Conservation (phyloP, 2,797 vertebrate genomes). For the Spinibarbus caldwelli region DNA sequence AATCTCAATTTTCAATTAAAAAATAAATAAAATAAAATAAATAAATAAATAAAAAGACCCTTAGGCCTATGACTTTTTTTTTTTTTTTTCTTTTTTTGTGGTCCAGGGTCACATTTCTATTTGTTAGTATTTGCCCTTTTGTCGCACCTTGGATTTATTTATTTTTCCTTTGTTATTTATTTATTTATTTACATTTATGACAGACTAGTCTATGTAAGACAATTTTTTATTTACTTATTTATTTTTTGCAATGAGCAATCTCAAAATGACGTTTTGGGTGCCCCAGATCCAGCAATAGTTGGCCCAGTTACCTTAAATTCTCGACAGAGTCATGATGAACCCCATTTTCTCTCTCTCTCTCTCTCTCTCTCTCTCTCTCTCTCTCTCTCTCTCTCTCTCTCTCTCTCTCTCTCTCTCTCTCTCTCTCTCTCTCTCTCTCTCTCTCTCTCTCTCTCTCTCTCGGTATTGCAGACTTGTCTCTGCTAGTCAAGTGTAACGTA, state of each 20-base stretch:
- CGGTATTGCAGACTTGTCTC: neutral
- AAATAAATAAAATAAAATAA: too few species aligned
- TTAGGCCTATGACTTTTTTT: too few species aligned
- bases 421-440: neutral
- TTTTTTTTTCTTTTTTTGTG: too few species aligned
- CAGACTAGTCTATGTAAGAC: neutral
- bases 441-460: neutral
- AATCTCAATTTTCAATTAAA: too few species aligned
- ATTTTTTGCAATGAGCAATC: neutral
- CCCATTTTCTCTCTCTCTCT: neutral
- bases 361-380: too few species aligned
- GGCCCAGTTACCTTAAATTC: constrained; percentile 30
- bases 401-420: neutral
- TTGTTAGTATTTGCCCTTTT: neutral
- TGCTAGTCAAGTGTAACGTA: constrained; percentile 30
- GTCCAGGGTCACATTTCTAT: too few species aligned
- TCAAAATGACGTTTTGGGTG: constrained; percentile 16
- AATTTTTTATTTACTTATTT: too few species aligned
- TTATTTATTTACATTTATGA: neutral
- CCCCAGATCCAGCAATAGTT: constrained; percentile 39
- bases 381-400: too few species aligned
- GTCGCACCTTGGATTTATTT: too few species aligned
- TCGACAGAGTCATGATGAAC: neutral
- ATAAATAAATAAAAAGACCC: too few species aligned
- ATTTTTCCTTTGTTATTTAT: too few species aligned